Base-by-base conservation (phyloP, 2,797 vertebrate genomes). In the Leptatherina wallacei region DNA sequence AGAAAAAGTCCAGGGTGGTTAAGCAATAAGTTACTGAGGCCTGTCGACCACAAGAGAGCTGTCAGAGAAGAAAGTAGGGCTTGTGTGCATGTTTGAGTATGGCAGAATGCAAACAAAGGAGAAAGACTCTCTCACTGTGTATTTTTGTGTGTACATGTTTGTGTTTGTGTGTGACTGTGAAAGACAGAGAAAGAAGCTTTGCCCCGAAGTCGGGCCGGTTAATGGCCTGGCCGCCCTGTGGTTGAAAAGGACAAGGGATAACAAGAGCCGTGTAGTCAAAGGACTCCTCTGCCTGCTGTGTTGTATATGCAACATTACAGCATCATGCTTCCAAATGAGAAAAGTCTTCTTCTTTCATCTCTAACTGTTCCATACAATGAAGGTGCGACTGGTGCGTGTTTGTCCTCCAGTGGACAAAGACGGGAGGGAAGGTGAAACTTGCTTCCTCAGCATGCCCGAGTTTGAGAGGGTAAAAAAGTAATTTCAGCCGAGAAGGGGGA, bases 381-480 rank as follows among this genome's bases (percentile, higher is more conserved):
- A 75, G 35, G 56, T 80, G 73, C 69, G 81, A 85, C 83, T 69
- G 79, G 80, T 65, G 62, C 55, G 29, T 81, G 82, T 89, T 88
- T 89, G 88, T 91, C 87, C 88, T 86, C 72, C 55, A 82, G 74
- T 86, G 91, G 88, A 92, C 86, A 83, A 86, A 87, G 89, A 89
- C 71, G 85, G 90, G 89, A 92, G 91, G 87, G 71, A 85, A 88
- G 90, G 92, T 90, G 87, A 81, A 91, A 92, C 84, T 89, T 92
- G 94, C 92, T 91, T 94, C 88, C 88, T 94, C 92, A 92, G 91
- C 92, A 91, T 84, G 90, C 90, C 87, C 88, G 89, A 93, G 90
- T 94, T 93, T 92, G 89, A 94, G 93, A 94, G 93, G 91, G 92
- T 93, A 94, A 94, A 93, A 92, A 95, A 94, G 93, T 94, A 90